Conservation (phyloP, 2,888 invertebrate species). For the Ochropleura leucogaster region DNA sequence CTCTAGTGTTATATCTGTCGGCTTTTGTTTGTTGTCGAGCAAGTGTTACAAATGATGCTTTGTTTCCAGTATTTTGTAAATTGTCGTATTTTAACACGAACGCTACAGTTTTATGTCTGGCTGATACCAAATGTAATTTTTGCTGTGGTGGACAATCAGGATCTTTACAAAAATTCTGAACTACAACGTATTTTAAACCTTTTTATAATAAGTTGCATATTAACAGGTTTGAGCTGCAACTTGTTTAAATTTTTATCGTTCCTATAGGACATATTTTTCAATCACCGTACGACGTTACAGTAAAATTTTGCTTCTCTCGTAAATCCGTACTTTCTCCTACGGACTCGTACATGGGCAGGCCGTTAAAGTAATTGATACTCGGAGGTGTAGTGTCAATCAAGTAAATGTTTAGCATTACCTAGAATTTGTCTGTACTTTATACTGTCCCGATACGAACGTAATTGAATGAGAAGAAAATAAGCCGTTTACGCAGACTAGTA, state of each 20-base stretch:
- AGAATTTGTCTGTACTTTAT: constrained; percentile 59
- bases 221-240: constrained; percentile 11
- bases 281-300: constrained; percentile 54
- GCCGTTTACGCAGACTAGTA: constrained; percentile 22
- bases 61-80: constrained; percentile 43
- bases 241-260: constrained; percentile 35
- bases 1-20: constrained; percentile 52
- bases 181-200: neutral
- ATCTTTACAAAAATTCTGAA: neutral
- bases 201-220: constrained; percentile 13
- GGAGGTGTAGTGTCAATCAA: constrained; percentile 72
- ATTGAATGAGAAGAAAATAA: constrained; percentile 51
- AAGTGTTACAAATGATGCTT: constrained; percentile 59
- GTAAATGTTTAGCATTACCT: constrained; percentile 64
- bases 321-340: constrained; percentile 68
- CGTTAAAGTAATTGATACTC: constrained; percentile 72
- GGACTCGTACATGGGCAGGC: constrained; percentile 62
- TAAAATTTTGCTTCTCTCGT: constrained; percentile 67
- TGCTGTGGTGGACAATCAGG: neutral
- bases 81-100: constrained; percentile 31
- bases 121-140: neutral
- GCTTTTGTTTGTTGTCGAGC: constrained; percentile 58
- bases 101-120: neutral
- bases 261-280: constrained; percentile 57
- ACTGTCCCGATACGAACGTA: constrained; percentile 30